These are phyloP conservation scores for Diarsia rubi DNA, from an alignment of 2,888 invertebrate species.

Conservation along the genomic window DNA sequence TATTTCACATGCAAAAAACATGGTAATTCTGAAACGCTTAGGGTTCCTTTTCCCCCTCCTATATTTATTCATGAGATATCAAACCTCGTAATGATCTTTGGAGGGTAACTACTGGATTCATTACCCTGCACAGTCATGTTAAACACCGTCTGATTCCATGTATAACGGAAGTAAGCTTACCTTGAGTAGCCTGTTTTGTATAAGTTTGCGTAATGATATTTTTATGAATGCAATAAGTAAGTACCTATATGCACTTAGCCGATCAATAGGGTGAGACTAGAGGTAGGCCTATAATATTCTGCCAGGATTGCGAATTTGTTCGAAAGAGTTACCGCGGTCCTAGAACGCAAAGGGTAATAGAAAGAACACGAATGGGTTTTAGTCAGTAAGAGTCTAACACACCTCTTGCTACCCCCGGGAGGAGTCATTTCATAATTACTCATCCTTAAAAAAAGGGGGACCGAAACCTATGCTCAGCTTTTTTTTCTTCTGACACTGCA, in stretches of 20 bases:
- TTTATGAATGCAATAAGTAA: neutral
- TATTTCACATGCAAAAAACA: constrained; percentile 38
- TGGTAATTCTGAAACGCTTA: constrained; percentile 26
- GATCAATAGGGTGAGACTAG: neutral
- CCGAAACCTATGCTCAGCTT: no score
- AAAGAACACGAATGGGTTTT: no score
- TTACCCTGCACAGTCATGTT: constrained; percentile 6
- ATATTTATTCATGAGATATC: constrained; percentile 47
- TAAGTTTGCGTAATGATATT: neutral
- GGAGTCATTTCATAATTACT: no score
- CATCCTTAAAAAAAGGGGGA: no score
- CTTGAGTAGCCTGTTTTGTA: neutral
- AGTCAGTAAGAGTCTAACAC: no score
- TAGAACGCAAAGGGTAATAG: no score
- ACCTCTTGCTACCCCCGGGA: no score
- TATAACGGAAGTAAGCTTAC: neutral
- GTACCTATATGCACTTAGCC: no score
- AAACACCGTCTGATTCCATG: constrained; percentile 1
- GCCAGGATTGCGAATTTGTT: no score
- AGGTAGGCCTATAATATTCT: no score
- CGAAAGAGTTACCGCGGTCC: no score
- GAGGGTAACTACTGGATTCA: constrained; percentile 15
- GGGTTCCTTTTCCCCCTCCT: constrained; percentile 12
- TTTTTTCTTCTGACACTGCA: no score
- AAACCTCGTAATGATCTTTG: constrained; percentile 34